A percentile compares a stretch with the other conserved stretches of the same genome.
Evolutionary conservation across 2,113 vertebrate species (phyloP).

Genomic region (Myotis brandtii): DNA sequence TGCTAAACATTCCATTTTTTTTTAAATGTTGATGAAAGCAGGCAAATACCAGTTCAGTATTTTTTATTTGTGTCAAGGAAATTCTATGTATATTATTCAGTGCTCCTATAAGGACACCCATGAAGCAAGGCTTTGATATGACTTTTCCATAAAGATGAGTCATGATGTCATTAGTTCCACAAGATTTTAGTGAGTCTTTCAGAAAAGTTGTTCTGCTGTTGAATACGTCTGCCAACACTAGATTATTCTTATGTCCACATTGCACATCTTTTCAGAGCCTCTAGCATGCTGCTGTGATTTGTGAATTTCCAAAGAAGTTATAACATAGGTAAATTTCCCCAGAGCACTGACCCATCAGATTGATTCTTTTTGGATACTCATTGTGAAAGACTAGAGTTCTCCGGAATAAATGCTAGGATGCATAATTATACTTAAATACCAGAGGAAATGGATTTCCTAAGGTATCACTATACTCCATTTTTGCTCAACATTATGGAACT

Average conservation of each 20-base stretch:
- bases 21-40: background rate
- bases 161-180: background rate
- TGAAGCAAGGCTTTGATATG: background rate
- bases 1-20: background rate
- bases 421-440: slow-evolving; percentile 10
- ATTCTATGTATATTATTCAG: background rate
- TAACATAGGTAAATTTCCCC: background rate
- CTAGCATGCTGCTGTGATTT: background rate
- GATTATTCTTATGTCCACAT: background rate
- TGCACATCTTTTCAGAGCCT: background rate
- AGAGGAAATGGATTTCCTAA: background rate
- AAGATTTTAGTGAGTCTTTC: background rate
- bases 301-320: background rate
- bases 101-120: background rate
- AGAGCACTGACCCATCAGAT: background rate
- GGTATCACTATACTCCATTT: background rate
- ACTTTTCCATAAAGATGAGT: background rate
- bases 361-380: background rate
- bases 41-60: background rate
- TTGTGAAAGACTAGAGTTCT: background rate
- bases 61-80: background rate
- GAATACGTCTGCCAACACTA: background rate
- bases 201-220: background rate
- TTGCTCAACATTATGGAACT: background rate
- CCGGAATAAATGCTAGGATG: background rate